phyloP scores from a whole-genome alignment of 2,113 vertebrate species.

The Crotalus tigris region DNA sequence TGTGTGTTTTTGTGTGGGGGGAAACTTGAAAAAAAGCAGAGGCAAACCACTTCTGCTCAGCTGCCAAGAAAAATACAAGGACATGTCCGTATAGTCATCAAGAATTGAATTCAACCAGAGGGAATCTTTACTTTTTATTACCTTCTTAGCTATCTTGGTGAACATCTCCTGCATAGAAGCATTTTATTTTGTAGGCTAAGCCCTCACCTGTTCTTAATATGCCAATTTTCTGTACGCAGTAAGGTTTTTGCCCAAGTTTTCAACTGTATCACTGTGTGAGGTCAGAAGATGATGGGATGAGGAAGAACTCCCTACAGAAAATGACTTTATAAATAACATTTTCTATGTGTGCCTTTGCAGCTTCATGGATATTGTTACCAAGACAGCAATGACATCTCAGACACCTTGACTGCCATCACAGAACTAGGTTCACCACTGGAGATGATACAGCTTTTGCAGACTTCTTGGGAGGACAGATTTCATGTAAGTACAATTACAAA shows the following conservation, averaged over 20 bases:
- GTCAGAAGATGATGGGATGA: not conserved
- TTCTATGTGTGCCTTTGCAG: slow-evolving; percentile 60
- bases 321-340: accelerated
- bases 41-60: not conserved
- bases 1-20: not conserved
- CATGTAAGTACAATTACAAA: slow-evolving; percentile 72
- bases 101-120: not conserved
- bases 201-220: not conserved
- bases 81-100: too few relatives aligned
- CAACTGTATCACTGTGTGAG: not conserved
- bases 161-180: not conserved
- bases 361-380: slow-evolving; percentile 89
- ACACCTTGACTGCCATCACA: slow-evolving; percentile 87
- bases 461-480: slow-evolving; percentile 89
- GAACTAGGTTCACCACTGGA: slow-evolving; percentile 86
- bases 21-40: not conserved
- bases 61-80: not conserved
- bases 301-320: not conserved
- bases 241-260: not conserved
- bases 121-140: not conserved
- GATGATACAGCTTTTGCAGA: slow-evolving; percentile 90
- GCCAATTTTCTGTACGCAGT: not conserved
- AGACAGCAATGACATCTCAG: slow-evolving; percentile 82
- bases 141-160: not conserved
- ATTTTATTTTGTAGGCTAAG: not conserved